Evolutionary conservation across 2,113 vertebrate genomes (phyloP).

Genomic region (Dipodomys stephensi): DNA sequence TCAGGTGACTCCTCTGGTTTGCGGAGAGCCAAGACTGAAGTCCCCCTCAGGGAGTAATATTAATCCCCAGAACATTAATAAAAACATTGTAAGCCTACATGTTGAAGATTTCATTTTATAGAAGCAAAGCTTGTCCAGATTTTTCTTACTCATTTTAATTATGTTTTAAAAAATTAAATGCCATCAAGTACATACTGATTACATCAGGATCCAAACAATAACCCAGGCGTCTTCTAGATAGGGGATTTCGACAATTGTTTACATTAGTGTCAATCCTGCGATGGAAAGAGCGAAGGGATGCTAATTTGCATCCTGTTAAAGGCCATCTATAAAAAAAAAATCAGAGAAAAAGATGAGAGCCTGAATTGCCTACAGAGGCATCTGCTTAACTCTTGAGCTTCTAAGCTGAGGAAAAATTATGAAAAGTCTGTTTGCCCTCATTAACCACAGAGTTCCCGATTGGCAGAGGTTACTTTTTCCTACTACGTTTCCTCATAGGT

Average conservation of each 20-base stretch:
- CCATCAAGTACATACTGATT: slow-evolving; percentile 63
- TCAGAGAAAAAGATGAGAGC: slow-evolving; percentile 41
- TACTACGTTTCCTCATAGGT: neutral
- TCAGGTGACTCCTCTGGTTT: neutral
- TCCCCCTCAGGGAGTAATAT: neutral
- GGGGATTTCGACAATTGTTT: slow-evolving; percentile 27
- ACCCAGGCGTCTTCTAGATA: slow-evolving; percentile 28
- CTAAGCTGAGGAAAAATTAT: slow-evolving; percentile 7
- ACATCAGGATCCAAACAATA: slow-evolving; percentile 68
- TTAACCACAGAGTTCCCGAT: slow-evolving; percentile 31
- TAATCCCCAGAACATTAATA: slow-evolving; percentile 4
- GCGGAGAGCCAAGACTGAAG: neutral
- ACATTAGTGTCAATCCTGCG: slow-evolving; percentile 20
- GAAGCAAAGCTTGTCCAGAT: slow-evolving; percentile 61
- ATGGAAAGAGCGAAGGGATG: slow-evolving; percentile 7
- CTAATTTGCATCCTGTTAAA: slow-evolving; percentile 64
- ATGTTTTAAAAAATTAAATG: slow-evolving; percentile 71
- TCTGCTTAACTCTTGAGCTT: slow-evolving; percentile 44
- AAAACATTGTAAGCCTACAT: slow-evolving; percentile 63
- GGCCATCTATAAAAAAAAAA: slow-evolving; percentile 47
- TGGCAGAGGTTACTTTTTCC: neutral
- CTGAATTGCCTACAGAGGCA: neutral
- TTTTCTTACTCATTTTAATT: slow-evolving; percentile 79
- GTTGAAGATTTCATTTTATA: slow-evolving; percentile 75
- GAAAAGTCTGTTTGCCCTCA: slow-evolving; percentile 18